Percentiles rank a stretch among this genome's conserved stretches.
Conservation (phyloP, 1,140 invertebrate species). For the Anastatus disparis region DNA sequence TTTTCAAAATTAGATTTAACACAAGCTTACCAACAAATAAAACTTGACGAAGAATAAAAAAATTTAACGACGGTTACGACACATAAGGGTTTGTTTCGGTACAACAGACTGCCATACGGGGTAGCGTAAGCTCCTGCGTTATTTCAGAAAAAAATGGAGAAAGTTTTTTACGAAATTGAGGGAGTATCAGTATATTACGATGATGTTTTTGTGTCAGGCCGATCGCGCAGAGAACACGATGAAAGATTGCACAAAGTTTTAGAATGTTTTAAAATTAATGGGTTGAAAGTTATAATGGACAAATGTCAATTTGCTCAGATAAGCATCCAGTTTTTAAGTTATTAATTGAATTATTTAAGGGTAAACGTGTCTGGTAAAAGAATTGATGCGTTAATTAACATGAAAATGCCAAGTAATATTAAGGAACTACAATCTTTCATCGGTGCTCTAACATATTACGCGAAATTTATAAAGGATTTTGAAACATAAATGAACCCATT, state of each 20-base stretch:
- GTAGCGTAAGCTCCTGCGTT: too few species aligned
- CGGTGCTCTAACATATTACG: slow-evolving; percentile 4
- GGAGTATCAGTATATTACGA: slow-evolving; percentile 17
- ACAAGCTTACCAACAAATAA: slow-evolving; percentile 36
- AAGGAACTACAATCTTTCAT: too few species aligned
- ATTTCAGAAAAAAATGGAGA: too few species aligned
- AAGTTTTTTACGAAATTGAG: slow-evolving; percentile 5
- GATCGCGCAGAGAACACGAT: too few species aligned
- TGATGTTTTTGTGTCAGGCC: too few species aligned
- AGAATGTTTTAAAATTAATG: background rate
- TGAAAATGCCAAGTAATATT: background rate
- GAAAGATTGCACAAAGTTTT: too few species aligned
- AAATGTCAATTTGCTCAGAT: background rate
- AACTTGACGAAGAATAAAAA: slow-evolving; percentile 17
- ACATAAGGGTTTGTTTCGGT: too few species aligned
- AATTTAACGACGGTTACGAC: slow-evolving; percentile 30
- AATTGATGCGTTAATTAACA: background rate
- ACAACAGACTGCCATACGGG: too few species aligned
- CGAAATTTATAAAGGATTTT: slow-evolving; percentile 6
- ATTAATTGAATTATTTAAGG: background rate
- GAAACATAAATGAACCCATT: background rate
- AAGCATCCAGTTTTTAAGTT: background rate
- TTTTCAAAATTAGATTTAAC: slow-evolving; percentile 37
- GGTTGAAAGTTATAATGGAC: background rate
- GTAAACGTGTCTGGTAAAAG: background rate